phyloP scores from a whole-genome alignment of 2,113 vertebrate genomes.

The Mixornis gularis region DNA sequence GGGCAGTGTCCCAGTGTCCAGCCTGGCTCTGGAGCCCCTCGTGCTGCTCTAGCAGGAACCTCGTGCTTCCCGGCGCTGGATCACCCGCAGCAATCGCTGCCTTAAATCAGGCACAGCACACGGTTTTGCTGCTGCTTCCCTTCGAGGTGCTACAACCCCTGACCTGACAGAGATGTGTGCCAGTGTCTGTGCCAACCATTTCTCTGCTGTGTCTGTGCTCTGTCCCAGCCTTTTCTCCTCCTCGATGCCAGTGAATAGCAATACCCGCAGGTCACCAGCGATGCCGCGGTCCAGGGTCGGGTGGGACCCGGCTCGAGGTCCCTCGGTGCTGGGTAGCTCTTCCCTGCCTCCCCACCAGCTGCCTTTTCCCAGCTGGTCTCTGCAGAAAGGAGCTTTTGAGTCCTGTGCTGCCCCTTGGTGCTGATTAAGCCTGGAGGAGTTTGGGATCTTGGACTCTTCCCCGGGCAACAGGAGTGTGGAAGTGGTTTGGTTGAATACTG shows the following conservation, averaged over 20 bases:
- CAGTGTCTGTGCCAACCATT: background rate
- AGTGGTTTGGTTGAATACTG: background rate
- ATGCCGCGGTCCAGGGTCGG: background rate
- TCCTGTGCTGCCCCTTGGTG: constrained; percentile 3
- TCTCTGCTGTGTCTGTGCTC: background rate
- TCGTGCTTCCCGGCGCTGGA: background rate
- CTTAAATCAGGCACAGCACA: constrained; percentile 36
- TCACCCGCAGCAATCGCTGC: background rate
- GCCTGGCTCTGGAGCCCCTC: background rate
- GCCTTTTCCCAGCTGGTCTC: background rate
- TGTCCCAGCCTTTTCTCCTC: background rate
- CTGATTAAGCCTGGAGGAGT: constrained; percentile 5
- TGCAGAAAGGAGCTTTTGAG: background rate
- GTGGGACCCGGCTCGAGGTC: background rate
- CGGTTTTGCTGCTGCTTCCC: constrained; percentile 17
- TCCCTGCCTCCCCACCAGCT: background rate
- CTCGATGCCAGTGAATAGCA: background rate
- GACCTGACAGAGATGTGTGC: background rate
- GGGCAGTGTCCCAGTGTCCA: background rate
- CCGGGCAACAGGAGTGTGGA: background rate
- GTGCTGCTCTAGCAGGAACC: background rate
- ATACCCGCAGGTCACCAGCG: background rate
- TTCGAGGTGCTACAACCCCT: constrained; percentile 34
- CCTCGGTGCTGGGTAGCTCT: background rate
- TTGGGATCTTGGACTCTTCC: background rate